phyloP scores from a whole-genome alignment of 1,140 invertebrate genomes.

The Drosophila rufa region DNA sequence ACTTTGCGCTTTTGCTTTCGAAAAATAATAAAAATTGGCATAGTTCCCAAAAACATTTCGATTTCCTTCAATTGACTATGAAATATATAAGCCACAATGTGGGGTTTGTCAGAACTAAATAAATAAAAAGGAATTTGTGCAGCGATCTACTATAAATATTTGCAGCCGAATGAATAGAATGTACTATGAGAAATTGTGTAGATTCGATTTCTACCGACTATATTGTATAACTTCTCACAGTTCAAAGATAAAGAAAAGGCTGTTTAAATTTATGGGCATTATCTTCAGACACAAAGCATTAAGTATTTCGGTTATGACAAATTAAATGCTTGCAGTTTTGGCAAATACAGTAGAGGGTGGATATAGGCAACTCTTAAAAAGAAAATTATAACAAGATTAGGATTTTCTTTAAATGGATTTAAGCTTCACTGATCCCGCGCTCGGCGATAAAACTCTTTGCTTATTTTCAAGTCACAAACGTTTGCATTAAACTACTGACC shows the following conservation, averaged over 20 bases:
- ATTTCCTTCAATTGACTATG: constrained; percentile 8
- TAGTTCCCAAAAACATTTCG: constrained; percentile 35
- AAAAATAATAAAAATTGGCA: constrained; percentile 38
- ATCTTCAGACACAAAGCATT: background rate
- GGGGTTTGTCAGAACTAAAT: constrained; percentile 20
- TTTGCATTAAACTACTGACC: too few species aligned
- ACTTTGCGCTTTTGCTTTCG: constrained; percentile 19
- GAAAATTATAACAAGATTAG: too few species aligned
- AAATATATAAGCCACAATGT: background rate
- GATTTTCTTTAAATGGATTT: too few species aligned
- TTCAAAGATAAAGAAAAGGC: background rate
- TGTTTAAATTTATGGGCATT: background rate
- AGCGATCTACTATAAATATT: constrained; percentile 10
- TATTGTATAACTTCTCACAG: background rate
- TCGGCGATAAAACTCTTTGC: too few species aligned
- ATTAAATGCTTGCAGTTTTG: too few species aligned
- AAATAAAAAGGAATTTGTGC: constrained; percentile 17
- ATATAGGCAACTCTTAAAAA: too few species aligned
- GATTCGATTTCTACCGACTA: background rate
- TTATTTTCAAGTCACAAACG: too few species aligned
- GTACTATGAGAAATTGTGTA: background rate
- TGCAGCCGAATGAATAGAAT: constrained; percentile 10
- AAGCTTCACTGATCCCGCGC: too few species aligned
- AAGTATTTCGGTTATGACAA: background rate
- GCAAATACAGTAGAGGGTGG: too few species aligned